Percentiles rank a stretch among this genome's conserved stretches.
phyloP scores from a whole-genome alignment of 2,113 vertebrate genomes.

The Elanoides forficatus region DNA sequence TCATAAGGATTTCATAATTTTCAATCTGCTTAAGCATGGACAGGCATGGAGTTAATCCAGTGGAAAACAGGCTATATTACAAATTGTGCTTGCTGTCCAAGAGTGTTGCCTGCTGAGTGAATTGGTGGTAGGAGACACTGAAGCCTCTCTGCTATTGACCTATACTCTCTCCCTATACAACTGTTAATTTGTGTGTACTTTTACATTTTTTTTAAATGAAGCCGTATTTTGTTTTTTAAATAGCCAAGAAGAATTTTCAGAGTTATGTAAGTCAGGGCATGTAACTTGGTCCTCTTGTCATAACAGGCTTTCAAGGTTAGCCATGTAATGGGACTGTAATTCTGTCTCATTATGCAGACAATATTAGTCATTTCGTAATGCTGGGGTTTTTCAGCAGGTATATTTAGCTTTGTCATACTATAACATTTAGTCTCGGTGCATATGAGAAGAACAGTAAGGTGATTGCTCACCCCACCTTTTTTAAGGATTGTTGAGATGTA shows the following conservation, averaged over 20 bases:
- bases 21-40: conserved; percentile 47
- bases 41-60: conserved; percentile 6
- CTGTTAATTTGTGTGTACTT: neutral
- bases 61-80: conserved; percentile 12
- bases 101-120: neutral
- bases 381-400: neutral
- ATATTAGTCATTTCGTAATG: neutral
- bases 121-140: neutral
- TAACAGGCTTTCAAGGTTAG: neutral
- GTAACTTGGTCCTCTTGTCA: neutral
- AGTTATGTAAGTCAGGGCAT: neutral
- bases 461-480: neutral
- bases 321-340: neutral
- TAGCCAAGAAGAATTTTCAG: neutral
- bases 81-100: neutral
- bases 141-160: neutral
- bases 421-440: neutral
- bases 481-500: neutral
- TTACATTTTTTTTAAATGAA: neutral
- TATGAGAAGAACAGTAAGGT: neutral
- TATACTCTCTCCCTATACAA: neutral
- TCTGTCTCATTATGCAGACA: neutral
- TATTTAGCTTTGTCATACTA: neutral
- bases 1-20: conserved; percentile 53
- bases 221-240: neutral